These are phyloP conservation scores for Myotis davidii DNA, from an alignment of 2,113 vertebrate species.

Conservation along the genomic window DNA sequence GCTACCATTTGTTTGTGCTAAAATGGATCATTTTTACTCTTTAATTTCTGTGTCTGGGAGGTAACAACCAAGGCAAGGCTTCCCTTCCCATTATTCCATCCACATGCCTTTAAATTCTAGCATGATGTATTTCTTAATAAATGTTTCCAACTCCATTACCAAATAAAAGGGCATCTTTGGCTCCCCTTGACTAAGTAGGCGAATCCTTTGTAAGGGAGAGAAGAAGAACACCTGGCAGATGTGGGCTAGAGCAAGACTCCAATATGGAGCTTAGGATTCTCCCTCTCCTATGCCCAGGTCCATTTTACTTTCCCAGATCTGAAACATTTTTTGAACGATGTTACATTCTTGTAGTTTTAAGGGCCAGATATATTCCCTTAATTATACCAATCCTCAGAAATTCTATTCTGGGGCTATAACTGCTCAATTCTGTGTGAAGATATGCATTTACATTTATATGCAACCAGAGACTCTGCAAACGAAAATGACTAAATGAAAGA, in stretches of 20 bases:
- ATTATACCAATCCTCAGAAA: conserved; percentile 59
- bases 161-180: neutral
- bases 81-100: neutral
- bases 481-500: conserved; percentile 60
- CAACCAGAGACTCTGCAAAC: conserved; percentile 57
- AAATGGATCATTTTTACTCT: neutral
- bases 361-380: conserved; percentile 41
- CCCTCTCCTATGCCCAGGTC: neutral
- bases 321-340: conserved; percentile 23
- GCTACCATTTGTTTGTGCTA: neutral
- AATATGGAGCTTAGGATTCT: neutral
- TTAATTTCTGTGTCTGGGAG: neutral
- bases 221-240: neutral
- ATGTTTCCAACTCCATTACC: neutral
- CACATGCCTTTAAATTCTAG: neutral
- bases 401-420: conserved; percentile 57
- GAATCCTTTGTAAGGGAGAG: neutral
- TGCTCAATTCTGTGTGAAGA: conserved; percentile 56
- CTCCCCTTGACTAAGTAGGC: neutral
- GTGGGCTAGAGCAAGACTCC: neutral
- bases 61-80: neutral
- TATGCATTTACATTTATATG: conserved; percentile 78
- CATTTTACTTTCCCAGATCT: conserved; percentile 29
- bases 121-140: neutral
- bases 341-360: conserved; percentile 42